Conservation (phyloP, 2,797 vertebrate species). For the Acanthornis magna region DNA sequence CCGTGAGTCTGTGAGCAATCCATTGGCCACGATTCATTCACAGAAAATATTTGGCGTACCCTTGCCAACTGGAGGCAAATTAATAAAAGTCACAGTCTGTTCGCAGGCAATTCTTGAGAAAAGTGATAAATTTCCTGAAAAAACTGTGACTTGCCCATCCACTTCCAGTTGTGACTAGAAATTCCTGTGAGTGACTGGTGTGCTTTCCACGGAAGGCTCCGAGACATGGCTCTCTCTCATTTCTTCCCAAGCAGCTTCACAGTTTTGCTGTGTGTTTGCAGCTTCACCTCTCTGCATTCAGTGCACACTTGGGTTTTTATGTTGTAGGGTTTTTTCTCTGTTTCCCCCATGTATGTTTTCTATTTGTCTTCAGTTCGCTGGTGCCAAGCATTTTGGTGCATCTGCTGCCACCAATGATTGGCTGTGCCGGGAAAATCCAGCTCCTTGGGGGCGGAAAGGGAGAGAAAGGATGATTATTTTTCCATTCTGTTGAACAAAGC, state of each 20-base stretch:
- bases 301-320: rapidly evolving
- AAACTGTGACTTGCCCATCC: slow-evolving; percentile 28
- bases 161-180: slow-evolving; percentile 47
- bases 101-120: slow-evolving; percentile 33
- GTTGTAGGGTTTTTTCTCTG: not conserved
- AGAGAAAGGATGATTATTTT: slow-evolving; percentile 50
- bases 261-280: not conserved
- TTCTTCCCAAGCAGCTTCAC: not conserved
- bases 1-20: slow-evolving; percentile 39
- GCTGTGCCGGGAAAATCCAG: slow-evolving; percentile 36
- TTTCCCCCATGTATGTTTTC: not conserved
- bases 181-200: not conserved
- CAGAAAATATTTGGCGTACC: slow-evolving; percentile 39
- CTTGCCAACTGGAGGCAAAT: slow-evolving; percentile 39
- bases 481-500: slow-evolving; percentile 60
- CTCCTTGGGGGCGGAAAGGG: not conserved
- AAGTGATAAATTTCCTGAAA: slow-evolving; percentile 45
- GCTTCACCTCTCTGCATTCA: not conserved
- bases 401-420: slow-evolving; percentile 31
- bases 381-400: slow-evolving; percentile 22
- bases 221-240: not conserved
- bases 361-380: not conserved
- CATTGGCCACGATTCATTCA: slow-evolving; percentile 41
- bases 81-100: slow-evolving; percentile 39
- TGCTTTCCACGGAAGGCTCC: not conserved